These are phyloP conservation scores for Vireo altiloquus DNA, from an alignment of 2,113 vertebrate species.

Conservation along the genomic window DNA sequence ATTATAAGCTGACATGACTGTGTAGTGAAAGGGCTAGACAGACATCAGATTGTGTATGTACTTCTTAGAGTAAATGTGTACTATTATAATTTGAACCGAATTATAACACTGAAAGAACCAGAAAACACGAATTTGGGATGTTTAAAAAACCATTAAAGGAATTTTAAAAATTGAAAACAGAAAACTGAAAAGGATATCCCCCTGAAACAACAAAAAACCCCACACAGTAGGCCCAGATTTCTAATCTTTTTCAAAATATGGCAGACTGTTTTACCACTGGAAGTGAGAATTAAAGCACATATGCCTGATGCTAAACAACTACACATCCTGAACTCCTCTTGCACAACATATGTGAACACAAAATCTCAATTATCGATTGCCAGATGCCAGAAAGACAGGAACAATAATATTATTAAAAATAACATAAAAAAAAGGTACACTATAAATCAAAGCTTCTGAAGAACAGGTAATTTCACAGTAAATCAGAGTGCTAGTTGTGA, in stretches of 20 bases:
- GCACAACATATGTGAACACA: conserved; percentile 72
- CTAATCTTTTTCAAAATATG: conserved; percentile 54
- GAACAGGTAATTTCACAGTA: conserved; percentile 45
- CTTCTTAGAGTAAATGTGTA: not conserved
- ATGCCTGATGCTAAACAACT: conserved; percentile 68
- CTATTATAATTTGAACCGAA: not conserved
- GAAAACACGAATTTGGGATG: not conserved
- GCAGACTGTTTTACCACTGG: conserved; percentile 74
- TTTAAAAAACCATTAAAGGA: not conserved
- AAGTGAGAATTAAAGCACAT: conserved; percentile 72
- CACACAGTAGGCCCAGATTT: conserved; percentile 25
- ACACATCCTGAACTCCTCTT: conserved; percentile 67
- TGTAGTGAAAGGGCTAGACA: not conserved
- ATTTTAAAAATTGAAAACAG: not conserved
- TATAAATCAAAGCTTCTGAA: conserved; percentile 30
- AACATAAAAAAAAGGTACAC: not conserved
- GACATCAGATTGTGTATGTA: not conserved
- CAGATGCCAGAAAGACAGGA: conserved; percentile 65
- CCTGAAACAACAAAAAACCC: not conserved
- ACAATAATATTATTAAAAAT: conserved; percentile 36
- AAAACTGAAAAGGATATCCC: conserved; percentile 44
- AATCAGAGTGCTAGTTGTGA: conserved; percentile 19
- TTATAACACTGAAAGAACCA: not conserved
- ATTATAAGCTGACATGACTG: not conserved
- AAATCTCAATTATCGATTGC: conserved; percentile 52